These are phyloP conservation scores for Hypanus sabinus DNA, from an alignment of 2,113 vertebrate species.

Conservation along the genomic window DNA sequence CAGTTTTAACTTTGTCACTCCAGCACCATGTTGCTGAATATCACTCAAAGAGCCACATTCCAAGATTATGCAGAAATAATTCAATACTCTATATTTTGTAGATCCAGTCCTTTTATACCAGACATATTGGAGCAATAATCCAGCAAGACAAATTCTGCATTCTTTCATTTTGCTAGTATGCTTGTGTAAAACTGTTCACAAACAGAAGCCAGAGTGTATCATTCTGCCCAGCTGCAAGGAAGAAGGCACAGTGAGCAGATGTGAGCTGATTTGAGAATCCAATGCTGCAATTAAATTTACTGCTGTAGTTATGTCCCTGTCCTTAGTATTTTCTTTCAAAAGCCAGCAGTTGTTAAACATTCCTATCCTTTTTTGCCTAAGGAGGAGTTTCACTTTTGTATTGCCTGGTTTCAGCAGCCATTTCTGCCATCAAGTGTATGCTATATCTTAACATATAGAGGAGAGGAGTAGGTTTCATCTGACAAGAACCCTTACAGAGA, in stretches of 20 bases:
- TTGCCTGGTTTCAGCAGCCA: no score
- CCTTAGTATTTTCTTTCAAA: no score
- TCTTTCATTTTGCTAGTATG: neutral
- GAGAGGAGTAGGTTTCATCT: no score
- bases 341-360: no score
- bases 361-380: no score
- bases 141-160: neutral
- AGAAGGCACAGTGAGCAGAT: neutral
- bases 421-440: no score
- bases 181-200: neutral
- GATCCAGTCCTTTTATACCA: neutral
- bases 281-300: no score
- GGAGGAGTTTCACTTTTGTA: no score
- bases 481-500: no score
- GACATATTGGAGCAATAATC: neutral
- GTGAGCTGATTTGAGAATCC: neutral
- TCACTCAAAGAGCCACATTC: neutral
- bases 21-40: neutral
- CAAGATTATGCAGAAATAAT: neutral
- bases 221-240: neutral
- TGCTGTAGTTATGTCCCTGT: no score
- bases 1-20: neutral
- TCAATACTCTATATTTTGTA: no score
- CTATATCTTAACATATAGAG: no score
- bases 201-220: neutral